Evolutionary conservation across 2,888 invertebrate species (phyloP), one percentile per base, ranked within the genome.

Genomic region (Morpho deidamia): DNA sequence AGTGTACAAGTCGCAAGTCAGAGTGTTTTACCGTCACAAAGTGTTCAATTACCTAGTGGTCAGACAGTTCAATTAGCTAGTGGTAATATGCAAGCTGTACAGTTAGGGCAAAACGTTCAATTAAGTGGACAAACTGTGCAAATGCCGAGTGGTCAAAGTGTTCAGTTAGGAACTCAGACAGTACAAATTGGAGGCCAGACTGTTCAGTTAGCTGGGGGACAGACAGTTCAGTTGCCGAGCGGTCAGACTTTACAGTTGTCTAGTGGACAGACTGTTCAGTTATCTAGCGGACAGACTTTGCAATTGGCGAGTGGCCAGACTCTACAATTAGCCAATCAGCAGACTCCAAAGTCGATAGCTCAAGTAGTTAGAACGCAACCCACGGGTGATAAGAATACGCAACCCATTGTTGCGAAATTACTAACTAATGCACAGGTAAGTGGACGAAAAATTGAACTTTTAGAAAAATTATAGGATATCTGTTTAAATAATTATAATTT

Each of bases 371-470:
- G 78, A 58, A 78, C 65, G 60, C 87, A 78, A 63, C 64, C 72
- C 11, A 61, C 74, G 8, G 74, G 70, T 1, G 90, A 89, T 11
- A 90, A 87, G 63, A 37, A 78, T 5, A 65, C 71, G 68, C 91
- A 89, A 69, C 93, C 93, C 4, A 92, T 94, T 33, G 91, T 95
- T 39, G 94, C 95, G 0, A 94, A 95, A 75, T 91, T 95, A 11
- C 81, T 95, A 23, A 94, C 95, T 7, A 94, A 93, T 72, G 92
- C 94, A 43, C 92, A 92, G 86, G 92, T 92, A 78, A 75, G 64
- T 60, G 3, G 10, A 11, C 9, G 0, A 9, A 33, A 8, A 47
- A 9, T 45, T 2, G 4, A 11, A n/a, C 11, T 38, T 44, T 34
- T 7, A 0, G 2, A 34, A 3, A 5, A 23, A 23, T 23, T 23